These are phyloP conservation scores for Acanthococcus lagerstroemiae DNA, from an alignment of 2,888 invertebrate species.

Conservation along the genomic window DNA sequence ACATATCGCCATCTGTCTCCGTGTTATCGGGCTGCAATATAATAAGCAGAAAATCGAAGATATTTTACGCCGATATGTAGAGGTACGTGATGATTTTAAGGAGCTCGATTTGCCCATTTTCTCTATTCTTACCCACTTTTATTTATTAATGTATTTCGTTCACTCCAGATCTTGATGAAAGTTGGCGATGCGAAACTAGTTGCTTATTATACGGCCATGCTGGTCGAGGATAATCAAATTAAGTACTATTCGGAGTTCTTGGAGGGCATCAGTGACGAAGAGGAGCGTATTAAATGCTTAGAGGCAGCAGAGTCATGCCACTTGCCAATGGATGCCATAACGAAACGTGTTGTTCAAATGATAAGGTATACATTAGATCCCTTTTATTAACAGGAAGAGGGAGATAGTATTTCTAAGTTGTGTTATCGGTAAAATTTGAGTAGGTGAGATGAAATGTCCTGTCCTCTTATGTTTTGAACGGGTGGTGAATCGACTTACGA, in stretches of 20 bases:
- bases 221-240: slow-evolving; percentile 56
- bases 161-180: slow-evolving; percentile 55
- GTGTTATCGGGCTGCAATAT: slow-evolving; percentile 63
- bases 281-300: slow-evolving; percentile 52
- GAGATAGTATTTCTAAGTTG: too few species aligned
- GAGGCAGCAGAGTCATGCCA: slow-evolving; percentile 62
- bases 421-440: too few species aligned
- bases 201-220: slow-evolving; percentile 72
- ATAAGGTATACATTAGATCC: slow-evolving; percentile 42
- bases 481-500: too few species aligned
- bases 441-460: too few species aligned
- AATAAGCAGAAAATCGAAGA: slow-evolving; percentile 61
- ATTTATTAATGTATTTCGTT: not conserved
- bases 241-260: slow-evolving; percentile 58
- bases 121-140: not conserved
- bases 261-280: slow-evolving; percentile 46
- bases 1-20: slow-evolving; percentile 72
- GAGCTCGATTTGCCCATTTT: too few species aligned
- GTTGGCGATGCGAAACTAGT: slow-evolving; percentile 66
- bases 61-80: slow-evolving; percentile 59
- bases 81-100: slow-evolving; percentile 40
- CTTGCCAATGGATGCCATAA: slow-evolving; percentile 73
- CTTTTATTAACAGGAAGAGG: too few species aligned
- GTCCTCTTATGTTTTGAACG: too few species aligned
- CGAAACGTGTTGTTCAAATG: slow-evolving; percentile 73